Percentiles rank a stretch among this genome's conserved stretches.
phyloP scores from a whole-genome alignment of 2,888 invertebrate species.

The Drosophila imparisetae region DNA sequence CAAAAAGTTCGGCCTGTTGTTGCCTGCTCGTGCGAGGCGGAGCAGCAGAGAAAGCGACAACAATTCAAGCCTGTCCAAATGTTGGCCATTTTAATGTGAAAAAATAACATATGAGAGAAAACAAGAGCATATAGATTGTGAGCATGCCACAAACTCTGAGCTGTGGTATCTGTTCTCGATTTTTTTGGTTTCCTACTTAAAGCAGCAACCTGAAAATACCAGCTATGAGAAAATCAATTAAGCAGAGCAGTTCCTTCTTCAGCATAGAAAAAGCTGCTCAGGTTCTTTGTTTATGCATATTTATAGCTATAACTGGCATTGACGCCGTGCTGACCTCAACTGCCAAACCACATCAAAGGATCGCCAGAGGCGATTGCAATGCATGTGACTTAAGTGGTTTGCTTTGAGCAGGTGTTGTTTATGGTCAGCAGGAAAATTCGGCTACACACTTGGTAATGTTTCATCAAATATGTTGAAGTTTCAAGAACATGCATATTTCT shows the following conservation, averaged over 20 bases:
- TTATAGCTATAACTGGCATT: slow-evolving; percentile 8
- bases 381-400: slow-evolving; percentile 21
- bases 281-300: background rate
- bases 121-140: slow-evolving; percentile 17
- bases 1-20: slow-evolving; percentile 47
- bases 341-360: slow-evolving; percentile 9
- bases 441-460: background rate
- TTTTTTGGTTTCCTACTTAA: background rate
- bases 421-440: background rate
- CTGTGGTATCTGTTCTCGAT: background rate
- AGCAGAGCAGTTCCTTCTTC: background rate
- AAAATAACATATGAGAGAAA: slow-evolving; percentile 19
- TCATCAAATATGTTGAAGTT: background rate
- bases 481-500: background rate
- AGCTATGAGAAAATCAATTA: background rate
- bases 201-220: background rate
- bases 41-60: slow-evolving; percentile 25
- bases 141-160: slow-evolving; percentile 3
- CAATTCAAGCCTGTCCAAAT: slow-evolving; percentile 21
- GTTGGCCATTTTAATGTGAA: slow-evolving; percentile 38
- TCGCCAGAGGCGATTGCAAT: slow-evolving; percentile 5
- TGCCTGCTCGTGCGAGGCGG: slow-evolving; percentile 15
- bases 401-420: slow-evolving; percentile 8
- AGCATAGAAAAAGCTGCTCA: background rate
- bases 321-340: slow-evolving; percentile 9